Conservation (phyloP, 2,113 vertebrate species). For the Antechinus stuartii region DNA sequence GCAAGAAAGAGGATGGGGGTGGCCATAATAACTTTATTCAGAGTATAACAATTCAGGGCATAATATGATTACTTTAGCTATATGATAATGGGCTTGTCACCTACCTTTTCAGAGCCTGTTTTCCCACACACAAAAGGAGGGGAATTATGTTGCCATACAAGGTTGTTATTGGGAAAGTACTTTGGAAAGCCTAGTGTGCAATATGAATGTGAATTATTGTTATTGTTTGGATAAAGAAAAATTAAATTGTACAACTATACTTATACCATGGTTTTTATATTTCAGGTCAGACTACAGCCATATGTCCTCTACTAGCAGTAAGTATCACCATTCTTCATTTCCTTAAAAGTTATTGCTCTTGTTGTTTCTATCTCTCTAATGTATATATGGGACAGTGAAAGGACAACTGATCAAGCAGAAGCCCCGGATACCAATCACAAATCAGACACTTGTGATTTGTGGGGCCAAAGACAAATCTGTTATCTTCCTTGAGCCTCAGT, state of each 20-base stretch:
- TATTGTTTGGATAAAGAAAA: constrained; percentile 42
- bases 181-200: not conserved
- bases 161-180: not conserved
- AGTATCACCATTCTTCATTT: constrained; percentile 84
- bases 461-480: not conserved
- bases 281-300: constrained; percentile 96
- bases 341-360: not conserved
- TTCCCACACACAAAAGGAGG: not conserved
- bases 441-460: not conserved
- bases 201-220: not conserved
- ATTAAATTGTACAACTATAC: not conserved
- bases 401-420: not conserved
- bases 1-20: too few species aligned
- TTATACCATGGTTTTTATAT: constrained; percentile 80
- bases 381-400: not conserved
- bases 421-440: not conserved
- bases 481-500: not conserved
- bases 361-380: not conserved
- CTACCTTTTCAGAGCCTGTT: not conserved
- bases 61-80: not conserved
- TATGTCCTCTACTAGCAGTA: constrained; percentile 94
- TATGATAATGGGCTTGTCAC: not conserved
- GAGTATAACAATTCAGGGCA: too few species aligned
- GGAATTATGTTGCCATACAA: not conserved
- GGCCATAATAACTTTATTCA: too few species aligned